These are phyloP conservation scores for Podocnemis expansa DNA, from an alignment of 2,113 vertebrate genomes.

Conservation along the genomic window DNA sequence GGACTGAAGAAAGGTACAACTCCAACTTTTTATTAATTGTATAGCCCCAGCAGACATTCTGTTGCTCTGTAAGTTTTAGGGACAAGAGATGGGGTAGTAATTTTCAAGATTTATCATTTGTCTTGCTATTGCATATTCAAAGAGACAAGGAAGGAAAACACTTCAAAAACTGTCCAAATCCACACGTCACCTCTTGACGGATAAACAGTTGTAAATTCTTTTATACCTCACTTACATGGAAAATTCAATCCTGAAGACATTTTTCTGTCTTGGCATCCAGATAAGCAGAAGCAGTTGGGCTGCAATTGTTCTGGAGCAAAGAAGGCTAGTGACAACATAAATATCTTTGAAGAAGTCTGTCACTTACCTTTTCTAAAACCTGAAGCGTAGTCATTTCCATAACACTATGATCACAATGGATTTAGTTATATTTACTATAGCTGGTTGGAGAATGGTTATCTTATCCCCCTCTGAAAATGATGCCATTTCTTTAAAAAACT, in stretches of 20 bases:
- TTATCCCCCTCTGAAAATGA: neutral
- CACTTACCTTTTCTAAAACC: neutral
- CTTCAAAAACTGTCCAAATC: neutral
- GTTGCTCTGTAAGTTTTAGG: neutral
- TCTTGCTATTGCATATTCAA: neutral
- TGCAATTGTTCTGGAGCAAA: neutral
- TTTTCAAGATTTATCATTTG: neutral
- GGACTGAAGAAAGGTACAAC: neutral
- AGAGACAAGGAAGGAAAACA: neutral
- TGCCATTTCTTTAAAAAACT: neutral
- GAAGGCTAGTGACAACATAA: neutral
- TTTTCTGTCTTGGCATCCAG: neutral
- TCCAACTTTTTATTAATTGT: neutral
- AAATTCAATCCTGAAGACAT: neutral
- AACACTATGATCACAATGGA: neutral
- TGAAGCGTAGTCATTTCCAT: neutral
- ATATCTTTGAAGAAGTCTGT: neutral
- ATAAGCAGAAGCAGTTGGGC: neutral
- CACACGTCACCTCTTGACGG: accelerated
- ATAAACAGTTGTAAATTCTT: neutral
- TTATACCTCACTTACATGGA: neutral
- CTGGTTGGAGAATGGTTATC: neutral
- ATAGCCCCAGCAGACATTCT: neutral
- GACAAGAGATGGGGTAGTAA: neutral
- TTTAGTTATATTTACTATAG: neutral